phyloP scores from a whole-genome alignment of 2,797 vertebrate genomes.

The Myotis vivesi region DNA sequence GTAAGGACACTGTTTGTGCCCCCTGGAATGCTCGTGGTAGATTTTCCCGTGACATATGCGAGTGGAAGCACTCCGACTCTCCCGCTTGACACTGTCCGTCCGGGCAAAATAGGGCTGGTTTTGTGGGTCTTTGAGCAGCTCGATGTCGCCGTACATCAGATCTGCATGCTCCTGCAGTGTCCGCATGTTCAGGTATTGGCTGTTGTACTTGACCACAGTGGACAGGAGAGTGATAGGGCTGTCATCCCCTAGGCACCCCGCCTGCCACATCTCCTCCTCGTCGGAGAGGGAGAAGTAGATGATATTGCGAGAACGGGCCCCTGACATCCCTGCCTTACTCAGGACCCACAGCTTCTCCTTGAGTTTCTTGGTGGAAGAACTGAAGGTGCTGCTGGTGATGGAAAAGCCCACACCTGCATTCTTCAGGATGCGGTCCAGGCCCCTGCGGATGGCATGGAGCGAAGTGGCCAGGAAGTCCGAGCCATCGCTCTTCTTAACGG shows the following conservation, averaged over 20 bases:
- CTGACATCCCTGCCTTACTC: slow-evolving; percentile 78
- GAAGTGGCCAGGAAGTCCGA: slow-evolving; percentile 80
- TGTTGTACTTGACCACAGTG: slow-evolving; percentile 80
- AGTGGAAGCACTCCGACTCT: slow-evolving; percentile 63
- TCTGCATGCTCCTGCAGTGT: slow-evolving; percentile 77
- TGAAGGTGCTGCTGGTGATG: slow-evolving; percentile 80
- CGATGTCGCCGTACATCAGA: slow-evolving; percentile 72
- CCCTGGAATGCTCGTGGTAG: slow-evolving; percentile 75
- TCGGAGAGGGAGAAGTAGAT: slow-evolving; percentile 77
- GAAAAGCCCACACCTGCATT: slow-evolving; percentile 78
- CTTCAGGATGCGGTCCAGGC: slow-evolving; percentile 79
- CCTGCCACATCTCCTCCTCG: slow-evolving; percentile 79
- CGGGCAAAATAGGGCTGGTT: slow-evolving; percentile 78
- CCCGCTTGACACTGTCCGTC: slow-evolving; percentile 75
- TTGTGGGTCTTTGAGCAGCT: slow-evolving; percentile 79
- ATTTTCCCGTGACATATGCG: slow-evolving; percentile 62
- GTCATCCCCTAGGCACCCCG: slow-evolving; percentile 75
- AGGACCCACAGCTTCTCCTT: slow-evolving; percentile 81
- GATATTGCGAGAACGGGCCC: slow-evolving; percentile 65
- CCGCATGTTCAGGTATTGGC: slow-evolving; percentile 78
- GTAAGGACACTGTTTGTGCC: slow-evolving; percentile 72
- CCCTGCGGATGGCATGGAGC: slow-evolving; percentile 67
- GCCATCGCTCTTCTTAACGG: slow-evolving; percentile 77
- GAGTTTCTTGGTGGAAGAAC: slow-evolving; percentile 80
- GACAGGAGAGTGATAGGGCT: slow-evolving; percentile 71